Percentiles rank a stretch among this genome's conserved stretches.
phyloP scores from a whole-genome alignment of 2,888 invertebrate genomes.

The Drosophila meridionalis region DNA sequence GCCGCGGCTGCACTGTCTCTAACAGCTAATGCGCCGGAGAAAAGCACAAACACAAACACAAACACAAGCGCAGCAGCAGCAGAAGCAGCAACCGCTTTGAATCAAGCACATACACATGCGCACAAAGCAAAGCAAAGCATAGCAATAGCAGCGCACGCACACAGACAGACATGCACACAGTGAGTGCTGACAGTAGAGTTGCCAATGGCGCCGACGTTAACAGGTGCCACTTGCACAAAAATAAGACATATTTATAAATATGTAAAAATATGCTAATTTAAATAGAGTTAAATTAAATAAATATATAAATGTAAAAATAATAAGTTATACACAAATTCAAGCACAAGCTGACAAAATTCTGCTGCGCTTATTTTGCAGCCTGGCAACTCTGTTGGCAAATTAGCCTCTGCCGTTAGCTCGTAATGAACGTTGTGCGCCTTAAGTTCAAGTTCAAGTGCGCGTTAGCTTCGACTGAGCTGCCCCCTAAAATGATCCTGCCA shows the following conservation, averaged over 20 bases:
- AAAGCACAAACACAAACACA: slow-evolving; percentile 59
- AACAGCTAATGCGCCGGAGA: slow-evolving; percentile 62
- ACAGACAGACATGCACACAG: slow-evolving; percentile 1
- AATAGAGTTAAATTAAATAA: background rate
- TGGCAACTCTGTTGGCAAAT: slow-evolving; percentile 32
- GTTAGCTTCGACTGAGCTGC: slow-evolving; percentile 23
- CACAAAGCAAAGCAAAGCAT: slow-evolving; percentile 10
- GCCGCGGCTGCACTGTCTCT: slow-evolving; percentile 40
- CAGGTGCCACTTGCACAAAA: background rate
- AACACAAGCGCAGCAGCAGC: slow-evolving; percentile 10
- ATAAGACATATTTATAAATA: background rate
- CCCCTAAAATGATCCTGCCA: slow-evolving; percentile 37
- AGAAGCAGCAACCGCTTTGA: slow-evolving; percentile 34
- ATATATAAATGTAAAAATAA: background rate
- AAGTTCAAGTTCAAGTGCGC: slow-evolving; percentile 81
- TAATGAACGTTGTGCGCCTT: slow-evolving; percentile 7
- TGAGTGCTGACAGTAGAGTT: slow-evolving; percentile 46
- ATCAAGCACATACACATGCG: slow-evolving; percentile 33
- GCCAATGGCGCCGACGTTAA: slow-evolving; percentile 40
- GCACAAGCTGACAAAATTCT: background rate
- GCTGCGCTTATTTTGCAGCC: background rate
- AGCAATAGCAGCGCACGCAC: slow-evolving; percentile 6
- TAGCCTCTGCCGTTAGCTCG: slow-evolving; percentile 19
- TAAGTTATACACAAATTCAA: background rate
- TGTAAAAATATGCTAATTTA: background rate